Percentiles rank a stretch among this genome's conserved stretches.
phyloP scores from a whole-genome alignment of 1,140 invertebrate species.

The Macrotrachela quadricornifera region DNA sequence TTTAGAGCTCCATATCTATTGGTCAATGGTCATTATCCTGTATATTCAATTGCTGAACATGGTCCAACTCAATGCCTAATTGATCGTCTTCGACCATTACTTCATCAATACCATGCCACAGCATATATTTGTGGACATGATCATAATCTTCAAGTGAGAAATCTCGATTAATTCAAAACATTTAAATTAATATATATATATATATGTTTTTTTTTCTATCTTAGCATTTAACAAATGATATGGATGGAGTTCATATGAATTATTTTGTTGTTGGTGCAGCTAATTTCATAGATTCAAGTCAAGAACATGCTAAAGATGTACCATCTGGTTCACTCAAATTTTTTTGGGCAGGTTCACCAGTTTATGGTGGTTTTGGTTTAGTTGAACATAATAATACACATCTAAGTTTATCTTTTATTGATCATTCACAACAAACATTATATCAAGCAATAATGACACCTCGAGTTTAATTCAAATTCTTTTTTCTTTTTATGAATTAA shows the following conservation, averaged over 20 bases:
- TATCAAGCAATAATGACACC: conserved; percentile 6
- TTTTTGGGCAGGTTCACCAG: conserved; percentile 22
- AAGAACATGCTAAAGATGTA: conserved; percentile 16
- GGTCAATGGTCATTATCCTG: conserved; percentile 35
- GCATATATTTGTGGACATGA: conserved; percentile 36
- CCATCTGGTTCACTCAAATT: conserved; percentile 20
- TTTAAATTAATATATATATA: conserved; percentile 13
- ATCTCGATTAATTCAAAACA: conserved; percentile 8
- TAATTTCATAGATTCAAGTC: conserved; percentile 24
- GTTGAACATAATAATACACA: conserved; percentile 17
- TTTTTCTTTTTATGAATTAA: no score
- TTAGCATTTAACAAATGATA: no score
- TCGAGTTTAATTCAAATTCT: no score
- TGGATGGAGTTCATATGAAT: conserved; percentile 12
- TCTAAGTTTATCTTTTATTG: conserved; percentile 23
- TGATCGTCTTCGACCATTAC: conserved; percentile 24
- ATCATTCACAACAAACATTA: conserved; percentile 15
- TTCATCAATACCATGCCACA: conserved; percentile 30
- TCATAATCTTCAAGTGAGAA: conserved; percentile 30
- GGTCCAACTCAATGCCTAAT: conserved; percentile 31
- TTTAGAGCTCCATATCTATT: conserved; percentile 21
- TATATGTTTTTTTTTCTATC: no score
- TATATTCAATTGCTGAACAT: conserved; percentile 33
- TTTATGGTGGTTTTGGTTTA: conserved; percentile 24
- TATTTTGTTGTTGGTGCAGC: conserved; percentile 27